phyloP scores from a whole-genome alignment of 2,888 invertebrate species.

The Hirudinaria manillensis region DNA sequence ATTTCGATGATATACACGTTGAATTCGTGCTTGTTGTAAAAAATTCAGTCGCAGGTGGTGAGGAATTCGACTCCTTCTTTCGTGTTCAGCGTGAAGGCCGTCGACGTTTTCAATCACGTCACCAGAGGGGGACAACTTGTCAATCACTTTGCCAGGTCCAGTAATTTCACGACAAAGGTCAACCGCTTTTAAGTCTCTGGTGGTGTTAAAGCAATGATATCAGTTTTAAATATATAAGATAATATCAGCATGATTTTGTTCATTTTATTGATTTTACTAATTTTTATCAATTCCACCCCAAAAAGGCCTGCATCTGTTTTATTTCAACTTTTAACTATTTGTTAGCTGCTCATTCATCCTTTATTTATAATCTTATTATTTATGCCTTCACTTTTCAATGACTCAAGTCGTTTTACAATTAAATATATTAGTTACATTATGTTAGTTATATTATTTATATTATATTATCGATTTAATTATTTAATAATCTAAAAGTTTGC shows the following conservation, averaged over 20 bases:
- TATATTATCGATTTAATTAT: too few species aligned
- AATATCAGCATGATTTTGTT: too few species aligned
- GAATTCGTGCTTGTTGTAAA: background rate
- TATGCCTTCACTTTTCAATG: too few species aligned
- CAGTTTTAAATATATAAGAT: too few species aligned
- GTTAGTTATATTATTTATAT: background rate
- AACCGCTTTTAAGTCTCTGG: background rate
- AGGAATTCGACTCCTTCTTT: slow-evolving; percentile 65
- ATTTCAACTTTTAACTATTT: too few species aligned
- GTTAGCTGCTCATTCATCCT: too few species aligned
- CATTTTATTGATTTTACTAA: too few species aligned
- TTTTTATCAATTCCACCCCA: too few species aligned
- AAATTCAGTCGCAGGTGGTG: slow-evolving; percentile 47
- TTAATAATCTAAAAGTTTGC: background rate
- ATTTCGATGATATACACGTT: background rate
- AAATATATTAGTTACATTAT: background rate
- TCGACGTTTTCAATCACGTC: slow-evolving; percentile 66
- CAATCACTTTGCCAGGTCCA: slow-evolving; percentile 75
- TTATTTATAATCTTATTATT: too few species aligned
- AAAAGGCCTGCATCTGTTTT: too few species aligned
- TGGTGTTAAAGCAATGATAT: too few species aligned
- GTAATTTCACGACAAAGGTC: slow-evolving; percentile 82
- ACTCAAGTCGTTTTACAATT: too few species aligned
- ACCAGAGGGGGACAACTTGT: slow-evolving; percentile 66
- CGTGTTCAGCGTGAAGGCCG: slow-evolving; percentile 80